A percentile compares a stretch with the other conserved stretches of the same genome.
These are phyloP conservation scores for Orthonychiurus folsomi DNA, from an alignment of 2,888 invertebrate species.

Conservation along the genomic window DNA sequence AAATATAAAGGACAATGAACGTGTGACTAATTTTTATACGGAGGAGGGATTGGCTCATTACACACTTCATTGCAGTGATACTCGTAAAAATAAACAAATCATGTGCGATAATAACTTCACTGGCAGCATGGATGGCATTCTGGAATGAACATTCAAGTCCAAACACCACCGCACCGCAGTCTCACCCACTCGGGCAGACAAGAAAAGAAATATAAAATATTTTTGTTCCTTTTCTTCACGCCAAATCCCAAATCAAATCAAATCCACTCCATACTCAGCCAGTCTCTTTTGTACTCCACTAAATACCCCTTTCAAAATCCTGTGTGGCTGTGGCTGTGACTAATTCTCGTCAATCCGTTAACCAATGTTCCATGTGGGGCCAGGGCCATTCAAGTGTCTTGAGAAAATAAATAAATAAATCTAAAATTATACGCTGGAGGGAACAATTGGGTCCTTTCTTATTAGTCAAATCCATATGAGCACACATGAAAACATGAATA, in stretches of 20 bases:
- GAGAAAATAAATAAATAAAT: constrained; percentile 1
- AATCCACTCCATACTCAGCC: not conserved
- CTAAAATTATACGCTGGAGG: not conserved
- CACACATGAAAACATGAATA: no score
- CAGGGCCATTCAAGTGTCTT: not conserved
- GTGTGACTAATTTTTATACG: constrained; percentile 1
- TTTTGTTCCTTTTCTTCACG: not conserved
- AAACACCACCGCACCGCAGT: not conserved
- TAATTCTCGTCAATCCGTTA: not conserved
- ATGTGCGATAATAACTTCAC: not conserved
- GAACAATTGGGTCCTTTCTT: not conserved
- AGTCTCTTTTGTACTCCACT: no score
- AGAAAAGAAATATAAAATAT: not conserved
- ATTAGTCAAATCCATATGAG: not conserved
- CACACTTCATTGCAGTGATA: not conserved
- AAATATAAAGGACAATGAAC: constrained; percentile 1
- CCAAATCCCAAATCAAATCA: not conserved
- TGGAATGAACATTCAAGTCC: not conserved
- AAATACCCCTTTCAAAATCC: no score
- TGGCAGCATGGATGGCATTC: no score
- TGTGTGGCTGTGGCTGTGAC: not conserved
- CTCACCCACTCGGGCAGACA: not conserved
- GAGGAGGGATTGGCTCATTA: not conserved
- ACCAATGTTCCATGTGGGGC: not conserved
- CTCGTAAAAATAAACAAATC: constrained; percentile 1